Base-by-base conservation (phyloP, 1,140 invertebrate genomes). In the Riptortus pedestris region DNA sequence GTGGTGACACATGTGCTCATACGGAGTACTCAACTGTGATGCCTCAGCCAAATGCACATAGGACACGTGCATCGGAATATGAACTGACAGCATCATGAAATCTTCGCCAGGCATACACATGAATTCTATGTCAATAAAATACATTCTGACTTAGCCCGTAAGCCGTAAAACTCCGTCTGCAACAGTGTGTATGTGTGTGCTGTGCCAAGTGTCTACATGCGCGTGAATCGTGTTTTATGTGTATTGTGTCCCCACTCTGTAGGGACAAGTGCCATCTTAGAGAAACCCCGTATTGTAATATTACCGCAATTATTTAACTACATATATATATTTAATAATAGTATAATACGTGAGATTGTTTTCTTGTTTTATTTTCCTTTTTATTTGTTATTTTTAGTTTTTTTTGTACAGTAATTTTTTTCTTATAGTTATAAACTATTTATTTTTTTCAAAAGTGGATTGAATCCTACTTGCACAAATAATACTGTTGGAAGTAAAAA, bases 221-320 rank as follows among this genome's bases (percentile, higher is more conserved):
- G 22, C n/a, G 22, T 27, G 1, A 26, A 27, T 2, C 20, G 14
- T 55, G n/a, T 55, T 51, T 5, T 9, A 18, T 27, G 51, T 14
- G 51, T 55, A 7, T 55, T 55, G 3, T 24, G 51, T 55, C 51
- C 51, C 51, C 20, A 55, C 1, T 24, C 7, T 55, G 14, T 55
- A 26, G 51, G 51, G 51, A 55, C 51, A 55, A 55, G 51, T 55
- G 51, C 51, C 51, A 55, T 55, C 51, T 55, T 55, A 55, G 48
- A 55, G 24, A 55, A 55, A 55, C 51, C 51, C 51, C 51, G 51
- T 55, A 24, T 24, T 55, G 51, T 55, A 55, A 55, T 27, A 24
- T n/a, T 3, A 55, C 51, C 51, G 51, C 51, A 24, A 55, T 55
- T 55, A 12, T 55, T 55, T 55, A 24, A 55, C 51, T 9, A 55